A percentile compares a stretch with the other conserved stretches of the same genome.
Evolutionary conservation across 2,888 invertebrate genomes (phyloP).

Genomic region (Pinctada fucata): DNA sequence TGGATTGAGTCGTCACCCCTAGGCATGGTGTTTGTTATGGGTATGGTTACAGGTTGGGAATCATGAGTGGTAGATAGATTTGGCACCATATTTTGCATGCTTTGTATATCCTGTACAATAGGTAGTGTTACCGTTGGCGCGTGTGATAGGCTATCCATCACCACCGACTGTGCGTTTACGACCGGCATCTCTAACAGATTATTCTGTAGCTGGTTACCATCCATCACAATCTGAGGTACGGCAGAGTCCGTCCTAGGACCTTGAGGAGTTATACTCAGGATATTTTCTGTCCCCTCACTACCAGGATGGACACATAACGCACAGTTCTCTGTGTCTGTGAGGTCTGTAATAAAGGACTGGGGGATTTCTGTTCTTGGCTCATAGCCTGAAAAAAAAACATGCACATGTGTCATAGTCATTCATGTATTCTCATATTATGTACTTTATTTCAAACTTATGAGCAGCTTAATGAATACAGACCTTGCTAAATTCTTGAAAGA

Average conservation of each 20-base stretch:
- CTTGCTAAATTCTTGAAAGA: too few relatives aligned
- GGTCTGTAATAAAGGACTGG: conserved; percentile 9
- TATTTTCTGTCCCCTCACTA: background rate
- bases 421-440: background rate
- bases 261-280: background rate
- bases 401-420: background rate
- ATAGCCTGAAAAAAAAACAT: conserved; percentile 7
- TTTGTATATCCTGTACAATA: conserved; percentile 20
- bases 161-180: background rate
- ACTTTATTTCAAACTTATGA: background rate
- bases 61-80: conserved; percentile 9
- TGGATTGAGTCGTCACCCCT: conserved; percentile 21
- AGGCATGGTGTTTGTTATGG: conserved; percentile 11
- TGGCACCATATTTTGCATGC: conserved; percentile 12
- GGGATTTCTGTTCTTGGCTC: conserved; percentile 17
- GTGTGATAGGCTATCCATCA: background rate
- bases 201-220: background rate
- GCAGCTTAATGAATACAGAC: too few relatives aligned
- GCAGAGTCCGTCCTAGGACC: background rate
- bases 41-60: conserved; percentile 13
- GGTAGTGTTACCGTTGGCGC: conserved; percentile 1
- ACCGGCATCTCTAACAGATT: conserved; percentile 7
- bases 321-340: conserved; percentile 21
- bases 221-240: background rate
- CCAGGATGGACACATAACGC: conserved; percentile 17